Base-by-base conservation (phyloP, 2,888 invertebrate genomes). In the Adineta ricciae region DNA sequence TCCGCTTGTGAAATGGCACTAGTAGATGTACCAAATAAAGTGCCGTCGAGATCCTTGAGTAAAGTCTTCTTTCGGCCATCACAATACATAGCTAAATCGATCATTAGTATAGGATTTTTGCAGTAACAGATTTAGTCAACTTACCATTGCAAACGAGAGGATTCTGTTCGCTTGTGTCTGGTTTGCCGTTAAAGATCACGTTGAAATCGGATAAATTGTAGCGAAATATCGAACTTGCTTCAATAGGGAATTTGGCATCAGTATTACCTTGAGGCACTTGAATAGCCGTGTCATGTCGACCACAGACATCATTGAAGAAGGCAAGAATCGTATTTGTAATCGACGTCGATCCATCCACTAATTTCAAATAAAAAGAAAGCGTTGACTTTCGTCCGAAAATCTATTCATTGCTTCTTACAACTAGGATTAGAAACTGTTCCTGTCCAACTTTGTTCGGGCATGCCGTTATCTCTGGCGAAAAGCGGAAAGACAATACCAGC, bases 21-120 rank as follows among this genome's bases (percentile, higher is more conserved):
- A 0, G 89, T 88, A 0, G 84, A 49, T 41, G 21, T 7, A 0
- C 86, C 86, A 7, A 86, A 41, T 14, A 89, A 87, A 0, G 88
- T 86, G 0, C 89, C 89, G 86, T 90, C 90, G 9, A 86, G 32
- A 84, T 90, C 90, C n/a, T 86, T 87, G 0, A 90, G 84, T 46
- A 90, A 54, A 2, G 87, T 87, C 84, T 90, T 90, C 87, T 89
- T 90, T 83, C 87, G 49, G 0, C 87, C 90, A 86, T 90, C 90
- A 88, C 90, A 90, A 84, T 89, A 89, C 90, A 90, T 90, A 87
- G 90, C 90, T 0, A 38, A 1, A 16, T 36, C 19, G 19, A 38
- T 19, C 21, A 21, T 21, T 38, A 21, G 8, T 7, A 19, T 7
- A 38, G 1, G 1, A 1, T 21, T n/a, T 36, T 2, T 14, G 8